Conservation (phyloP, 92 coral and sea anemone genomes). For the Diadumene lineata region DNA sequence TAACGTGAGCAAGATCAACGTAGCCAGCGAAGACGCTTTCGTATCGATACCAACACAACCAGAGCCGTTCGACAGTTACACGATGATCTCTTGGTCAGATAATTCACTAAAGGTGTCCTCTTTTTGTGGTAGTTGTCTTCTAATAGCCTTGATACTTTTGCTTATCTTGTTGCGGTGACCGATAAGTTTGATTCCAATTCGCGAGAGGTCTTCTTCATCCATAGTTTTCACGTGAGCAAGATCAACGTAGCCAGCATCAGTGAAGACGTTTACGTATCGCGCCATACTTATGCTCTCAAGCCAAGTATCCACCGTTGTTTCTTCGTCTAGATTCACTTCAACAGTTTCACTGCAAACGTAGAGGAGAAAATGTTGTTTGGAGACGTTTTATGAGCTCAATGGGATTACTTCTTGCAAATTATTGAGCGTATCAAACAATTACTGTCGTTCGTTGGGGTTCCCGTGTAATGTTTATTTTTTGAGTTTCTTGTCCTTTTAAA, state of each 20-base stretch:
- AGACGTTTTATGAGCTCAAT: not conserved
- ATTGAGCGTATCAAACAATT: too few species aligned
- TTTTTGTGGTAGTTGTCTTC: constrained; percentile 13
- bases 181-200: constrained; percentile 81
- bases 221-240: constrained; percentile 54
- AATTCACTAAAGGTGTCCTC: not conserved
- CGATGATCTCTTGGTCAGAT: not conserved
- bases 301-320: constrained; percentile 74
- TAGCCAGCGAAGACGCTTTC: constrained; percentile 58
- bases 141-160: constrained; percentile 84
- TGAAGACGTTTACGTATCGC: constrained; percentile 49
- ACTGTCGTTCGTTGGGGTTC: too few species aligned
- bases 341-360: not conserved
- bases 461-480: too few species aligned
- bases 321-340: constrained; percentile 31
- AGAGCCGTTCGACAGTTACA: too few species aligned
- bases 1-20: constrained; percentile 50
- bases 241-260: constrained; percentile 46
- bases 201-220: constrained; percentile 63
- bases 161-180: constrained; percentile 94
- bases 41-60: too few species aligned
- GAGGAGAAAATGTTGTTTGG: too few species aligned
- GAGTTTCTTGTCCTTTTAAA: too few species aligned
- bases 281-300: constrained; percentile 77
- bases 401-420: too few species aligned